A percentile compares a stretch with the other conserved stretches of the same genome.
These are phyloP conservation scores for Pycnonotus jocosus DNA, from an alignment of 2,113 vertebrate genomes.

Conservation along the genomic window DNA sequence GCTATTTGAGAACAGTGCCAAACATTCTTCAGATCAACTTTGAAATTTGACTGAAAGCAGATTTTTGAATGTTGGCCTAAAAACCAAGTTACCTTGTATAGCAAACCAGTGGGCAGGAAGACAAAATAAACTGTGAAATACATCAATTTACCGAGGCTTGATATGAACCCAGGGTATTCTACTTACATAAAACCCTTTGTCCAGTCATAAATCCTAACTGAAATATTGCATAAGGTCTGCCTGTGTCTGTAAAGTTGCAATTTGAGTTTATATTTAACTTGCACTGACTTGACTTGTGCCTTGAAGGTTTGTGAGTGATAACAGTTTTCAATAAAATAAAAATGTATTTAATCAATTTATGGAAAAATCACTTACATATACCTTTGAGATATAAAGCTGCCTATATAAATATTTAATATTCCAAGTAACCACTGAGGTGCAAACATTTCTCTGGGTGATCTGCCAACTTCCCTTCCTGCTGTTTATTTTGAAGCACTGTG, in stretches of 20 bases:
- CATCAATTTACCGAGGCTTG: background rate
- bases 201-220: background rate
- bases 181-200: background rate
- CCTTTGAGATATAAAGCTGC: conserved; percentile 16
- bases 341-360: conserved; percentile 4
- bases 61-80: background rate
- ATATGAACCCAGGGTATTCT: background rate
- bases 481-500: conserved; percentile 27
- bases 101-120: background rate
- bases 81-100: background rate
- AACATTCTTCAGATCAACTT: background rate
- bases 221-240: background rate
- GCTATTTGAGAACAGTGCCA: background rate
- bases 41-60: background rate
- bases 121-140: background rate
- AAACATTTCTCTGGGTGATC: background rate
- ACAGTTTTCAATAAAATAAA: background rate
- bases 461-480: conserved; percentile 27
- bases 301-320: background rate
- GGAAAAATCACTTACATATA: conserved; percentile 2
- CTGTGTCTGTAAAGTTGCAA: background rate
- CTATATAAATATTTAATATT: conserved; percentile 50
- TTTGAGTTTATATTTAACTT: background rate
- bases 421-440: conserved; percentile 3
- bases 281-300: background rate